Evolutionary conservation across 2,888 invertebrate genomes (phyloP).

Genomic region (Smittia aterrima): DNA sequence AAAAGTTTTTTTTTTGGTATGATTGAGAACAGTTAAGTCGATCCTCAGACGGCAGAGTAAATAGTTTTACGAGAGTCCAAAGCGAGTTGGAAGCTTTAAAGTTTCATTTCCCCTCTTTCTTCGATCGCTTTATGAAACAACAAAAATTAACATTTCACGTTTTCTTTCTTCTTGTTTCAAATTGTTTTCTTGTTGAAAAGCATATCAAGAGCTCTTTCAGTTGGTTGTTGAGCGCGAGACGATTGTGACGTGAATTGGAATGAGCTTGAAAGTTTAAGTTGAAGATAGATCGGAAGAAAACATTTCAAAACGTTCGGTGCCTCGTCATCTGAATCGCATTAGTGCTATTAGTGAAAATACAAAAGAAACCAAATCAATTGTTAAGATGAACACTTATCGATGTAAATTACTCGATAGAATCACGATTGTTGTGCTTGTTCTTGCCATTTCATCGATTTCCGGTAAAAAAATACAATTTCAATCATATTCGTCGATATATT

Average conservation of each 20-base stretch:
- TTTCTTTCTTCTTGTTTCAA: constrained; percentile 32
- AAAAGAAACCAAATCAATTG: not conserved
- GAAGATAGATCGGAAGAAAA: constrained; percentile 5
- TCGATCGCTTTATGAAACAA: constrained; percentile 12
- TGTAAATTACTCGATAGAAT: constrained; percentile 13
- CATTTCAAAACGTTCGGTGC: not conserved
- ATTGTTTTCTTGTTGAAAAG: constrained; percentile 32
- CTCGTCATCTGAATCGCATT: not conserved
- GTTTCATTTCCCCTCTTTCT: constrained; percentile 34
- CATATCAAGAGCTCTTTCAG: constrained; percentile 31
- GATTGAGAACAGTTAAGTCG: too few relatives aligned
- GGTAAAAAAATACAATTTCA: not conserved
- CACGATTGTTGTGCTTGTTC: constrained; percentile 14
- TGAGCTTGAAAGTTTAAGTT: not conserved
- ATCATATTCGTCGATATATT: not conserved
- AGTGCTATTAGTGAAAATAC: not conserved
- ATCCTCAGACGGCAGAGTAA: too few relatives aligned
- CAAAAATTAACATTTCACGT: constrained; percentile 39
- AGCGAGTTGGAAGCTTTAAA: not conserved
- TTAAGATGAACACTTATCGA: constrained; percentile 22
- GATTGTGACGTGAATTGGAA: constrained; percentile 35
- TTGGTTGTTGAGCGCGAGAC: constrained; percentile 26
- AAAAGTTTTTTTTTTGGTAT: too few relatives aligned
- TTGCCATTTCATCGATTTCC: constrained; percentile 30
- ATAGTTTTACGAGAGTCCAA: not conserved